Evolutionary conservation across 2,113 vertebrate species (phyloP), one percentile per base, ranked within the genome.

Genomic region (Hemibagrus wyckioides): DNA sequence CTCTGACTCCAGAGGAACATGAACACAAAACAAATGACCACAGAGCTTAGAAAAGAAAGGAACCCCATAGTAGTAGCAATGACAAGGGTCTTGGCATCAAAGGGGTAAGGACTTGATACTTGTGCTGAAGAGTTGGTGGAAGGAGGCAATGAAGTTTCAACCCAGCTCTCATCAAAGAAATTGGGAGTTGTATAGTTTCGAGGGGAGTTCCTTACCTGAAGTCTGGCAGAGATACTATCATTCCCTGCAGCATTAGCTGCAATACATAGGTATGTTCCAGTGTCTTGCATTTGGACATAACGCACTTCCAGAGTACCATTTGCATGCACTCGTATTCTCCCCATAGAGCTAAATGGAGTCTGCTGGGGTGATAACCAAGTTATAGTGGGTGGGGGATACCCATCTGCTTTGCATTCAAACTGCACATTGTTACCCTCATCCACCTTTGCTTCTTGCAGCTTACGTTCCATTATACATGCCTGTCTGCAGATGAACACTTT

Each of bases 1-100:
- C 96, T 95, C 89, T 96, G 96, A 88, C 96, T 97, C 97, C 97
- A 98, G 88, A 97, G 95, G 88, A 97, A 96, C 89, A 98, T 97
- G 89, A 97, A 96, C 63, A 96, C 92, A 54, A 98, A 98, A 87
- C 97, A 98, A 69, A 97, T 94, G 56, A 94, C 94, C 39, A 97
- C 97, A 0, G 97, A 97, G 90, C 96, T 96, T 69, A 98, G 94
- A 88, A 98, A 98, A 2, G 97, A 97, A 83, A 97, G 93, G 85
- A 97, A 95, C 39, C 97, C 97, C 82, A 97, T 96, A 1, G 96
- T 96, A 61, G 96, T 95, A 89, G 97, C 96, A 36, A 97, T 96
- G n/a, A 95, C 93, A 54, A 97, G 92, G 0, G 96, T 96, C 89
- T 96, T 96, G 79, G 94, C 93, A 39, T 96, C 96, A 79, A 97